Evolutionary conservation across 30 jellyfish, hydroid and myxozoan species (phyloP), one percentile per base, ranked within the genome.

Genomic region (Hydractinia echinata): DNA sequence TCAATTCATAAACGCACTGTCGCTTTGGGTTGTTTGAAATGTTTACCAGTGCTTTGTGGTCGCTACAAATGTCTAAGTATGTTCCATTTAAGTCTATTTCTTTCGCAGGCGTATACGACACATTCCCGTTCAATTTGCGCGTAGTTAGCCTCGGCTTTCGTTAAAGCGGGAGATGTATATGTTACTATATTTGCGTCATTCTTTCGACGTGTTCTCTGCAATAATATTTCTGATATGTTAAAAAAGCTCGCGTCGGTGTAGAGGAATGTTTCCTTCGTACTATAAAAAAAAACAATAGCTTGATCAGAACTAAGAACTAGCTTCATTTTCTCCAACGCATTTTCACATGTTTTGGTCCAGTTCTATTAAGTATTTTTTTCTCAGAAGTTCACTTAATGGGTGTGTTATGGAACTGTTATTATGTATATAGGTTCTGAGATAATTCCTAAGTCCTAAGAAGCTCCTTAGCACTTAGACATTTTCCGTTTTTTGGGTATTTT

Each of bases 1-100:
- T 78, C 86, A 78, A 78, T 78, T 78, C 87, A 9, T 53, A 78
- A 54, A 11, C 44, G 44, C 2, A 30, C 44, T 30, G 86, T 85
- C 18, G 15, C 13, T 62, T 78, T 16, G 86, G 86, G 85, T 78
- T 78, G 55, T 78, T 78, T 58, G 4, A 58, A 14, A 61, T 14
- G 18, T 78, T 55, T 14, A 78, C 15, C 13, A 78, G 13, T 10
- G 86, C 86, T 78, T 78, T 61, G 53, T 78, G 86, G 56, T 78
- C 83, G 30, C 30, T 73, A 21, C 51, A 73, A 10, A 73, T 51
- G 20, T 13, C 51, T 16, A 73, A 73, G 13, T 55, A 1, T 9
- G 55, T 14, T 9, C 86, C 86, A 16, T 54, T 13, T 15, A 78
- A 58, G 53, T 78, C 85, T n/a, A 48, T 78, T 78, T 55, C 54